A percentile compares a stretch with the other conserved stretches of the same genome.
Evolutionary conservation across 1,140 invertebrate genomes (phyloP).

Genomic region (Drosophila oshimai): DNA sequence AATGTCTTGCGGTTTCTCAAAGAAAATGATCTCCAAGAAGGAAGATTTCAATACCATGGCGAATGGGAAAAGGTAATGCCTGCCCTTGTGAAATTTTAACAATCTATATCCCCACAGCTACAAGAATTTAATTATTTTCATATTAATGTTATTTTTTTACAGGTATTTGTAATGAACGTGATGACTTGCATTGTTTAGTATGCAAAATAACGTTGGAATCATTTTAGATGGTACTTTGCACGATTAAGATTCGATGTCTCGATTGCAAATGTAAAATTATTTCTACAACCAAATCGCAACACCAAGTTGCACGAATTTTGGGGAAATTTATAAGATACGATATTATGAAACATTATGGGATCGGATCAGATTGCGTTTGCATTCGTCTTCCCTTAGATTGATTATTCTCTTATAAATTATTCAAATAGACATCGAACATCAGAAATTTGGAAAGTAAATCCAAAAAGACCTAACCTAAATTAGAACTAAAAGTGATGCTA

Average conservation of each 20-base stretch:
- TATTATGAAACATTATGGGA: too few species aligned
- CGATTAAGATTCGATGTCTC: neutral
- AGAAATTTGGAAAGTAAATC: too few species aligned
- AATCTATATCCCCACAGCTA: neutral
- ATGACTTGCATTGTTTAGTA: conserved; percentile 20
- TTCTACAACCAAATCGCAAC: too few species aligned
- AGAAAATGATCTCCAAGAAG: neutral
- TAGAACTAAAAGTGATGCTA: too few species aligned
- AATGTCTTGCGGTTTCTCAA: neutral
- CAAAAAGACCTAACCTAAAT: too few species aligned
- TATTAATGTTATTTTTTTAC: conserved; percentile 19
- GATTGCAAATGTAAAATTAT: neutral
- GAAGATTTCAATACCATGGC: neutral
- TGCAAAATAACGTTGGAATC: conserved; percentile 13
- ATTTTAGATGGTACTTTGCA: neutral
- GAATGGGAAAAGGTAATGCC: conserved; percentile 29
- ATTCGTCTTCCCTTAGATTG: too few species aligned
- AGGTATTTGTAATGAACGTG: conserved; percentile 27
- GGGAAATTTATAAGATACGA: too few species aligned
- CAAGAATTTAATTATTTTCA: conserved; percentile 13
- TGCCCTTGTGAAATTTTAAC: neutral
- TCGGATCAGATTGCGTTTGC: too few species aligned
- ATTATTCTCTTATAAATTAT: too few species aligned
- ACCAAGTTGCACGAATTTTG: too few species aligned
- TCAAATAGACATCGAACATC: too few species aligned